Percentiles rank a stretch among this genome's conserved stretches.
These are phyloP conservation scores for Stigmatopora nigra DNA, from an alignment of 2,113 vertebrate genomes.

Conservation along the genomic window DNA sequence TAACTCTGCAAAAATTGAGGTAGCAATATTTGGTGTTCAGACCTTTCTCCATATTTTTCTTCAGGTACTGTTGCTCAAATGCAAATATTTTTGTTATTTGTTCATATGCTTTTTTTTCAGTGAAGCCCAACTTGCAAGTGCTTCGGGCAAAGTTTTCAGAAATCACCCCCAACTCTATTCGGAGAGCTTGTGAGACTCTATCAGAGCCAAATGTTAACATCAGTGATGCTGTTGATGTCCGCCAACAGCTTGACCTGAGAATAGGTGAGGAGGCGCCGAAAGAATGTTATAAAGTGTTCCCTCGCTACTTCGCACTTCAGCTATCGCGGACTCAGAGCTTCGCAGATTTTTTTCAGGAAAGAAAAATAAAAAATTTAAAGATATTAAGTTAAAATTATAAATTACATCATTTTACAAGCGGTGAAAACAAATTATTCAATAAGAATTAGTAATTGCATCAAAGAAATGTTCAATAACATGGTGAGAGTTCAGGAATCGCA, in stretches of 20 bases:
- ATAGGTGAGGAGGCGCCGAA: slow-evolving; percentile 72
- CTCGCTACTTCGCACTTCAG: too few relatives aligned
- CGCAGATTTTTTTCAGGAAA: too few relatives aligned
- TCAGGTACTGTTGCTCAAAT: neutral
- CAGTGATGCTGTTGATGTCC: slow-evolving; percentile 87
- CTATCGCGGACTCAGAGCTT: too few relatives aligned
- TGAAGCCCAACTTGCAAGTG: slow-evolving; percentile 81
- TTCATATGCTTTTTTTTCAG: slow-evolving; percentile 53
- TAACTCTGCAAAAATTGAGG: neutral
- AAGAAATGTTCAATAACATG: too few relatives aligned
- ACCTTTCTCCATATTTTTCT: neutral
- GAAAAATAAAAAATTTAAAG: too few relatives aligned
- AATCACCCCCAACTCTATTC: slow-evolving; percentile 83
- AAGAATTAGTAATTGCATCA: too few relatives aligned
- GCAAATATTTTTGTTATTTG: neutral
- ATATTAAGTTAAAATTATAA: too few relatives aligned
- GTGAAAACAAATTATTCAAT: too few relatives aligned
- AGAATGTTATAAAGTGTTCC: neutral
- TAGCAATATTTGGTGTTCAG: neutral
- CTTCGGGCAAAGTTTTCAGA: slow-evolving; percentile 93
- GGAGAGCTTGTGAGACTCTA: slow-evolving; percentile 82
- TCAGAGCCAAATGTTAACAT: slow-evolving; percentile 75
- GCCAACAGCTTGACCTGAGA: slow-evolving; percentile 91
- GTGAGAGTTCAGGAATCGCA: too few relatives aligned
- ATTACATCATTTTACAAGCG: too few relatives aligned